These are phyloP conservation scores for Trachurus trachurus DNA, from an alignment of 2,797 vertebrate genomes.

Conservation along the genomic window DNA sequence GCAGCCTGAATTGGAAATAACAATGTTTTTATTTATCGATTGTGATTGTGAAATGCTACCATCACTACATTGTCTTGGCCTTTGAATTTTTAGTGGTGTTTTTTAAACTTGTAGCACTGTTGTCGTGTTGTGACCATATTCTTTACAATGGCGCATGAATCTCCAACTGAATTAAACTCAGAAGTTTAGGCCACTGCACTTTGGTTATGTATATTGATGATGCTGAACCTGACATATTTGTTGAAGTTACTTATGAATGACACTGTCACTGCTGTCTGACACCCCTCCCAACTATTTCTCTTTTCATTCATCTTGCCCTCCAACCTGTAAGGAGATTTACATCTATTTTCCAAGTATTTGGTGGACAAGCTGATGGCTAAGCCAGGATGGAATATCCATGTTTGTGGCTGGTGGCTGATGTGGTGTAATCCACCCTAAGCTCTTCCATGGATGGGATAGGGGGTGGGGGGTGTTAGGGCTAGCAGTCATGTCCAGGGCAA, in stretches of 20 bases:
- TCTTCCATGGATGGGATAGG: conserved; percentile 46
- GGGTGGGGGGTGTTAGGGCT: conserved; percentile 29
- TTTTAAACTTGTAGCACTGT: neutral
- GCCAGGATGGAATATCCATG: conserved; percentile 68
- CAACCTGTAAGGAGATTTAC: conserved; percentile 57
- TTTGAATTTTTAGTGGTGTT: neutral
- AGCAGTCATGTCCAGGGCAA: conserved; percentile 27
- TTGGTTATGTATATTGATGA: neutral
- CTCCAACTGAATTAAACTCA: neutral
- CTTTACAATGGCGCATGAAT: neutral
- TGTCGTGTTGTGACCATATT: neutral
- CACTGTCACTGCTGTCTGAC: neutral
- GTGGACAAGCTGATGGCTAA: conserved; percentile 67
- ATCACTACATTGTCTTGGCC: neutral
- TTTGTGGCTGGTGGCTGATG: conserved; percentile 66
- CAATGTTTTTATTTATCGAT: neutral
- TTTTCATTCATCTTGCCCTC: conserved; percentile 44
- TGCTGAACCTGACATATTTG: neutral
- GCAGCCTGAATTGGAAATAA: neutral
- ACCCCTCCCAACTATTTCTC: conserved; percentile 7
- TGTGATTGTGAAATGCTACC: neutral
- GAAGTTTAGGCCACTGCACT: neutral
- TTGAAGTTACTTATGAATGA: conserved; percentile 4
- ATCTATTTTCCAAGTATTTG: conserved; percentile 61
- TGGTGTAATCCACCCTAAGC: conserved; percentile 82